A percentile compares a stretch with the other conserved stretches of the same genome.
phyloP scores from a whole-genome alignment of 2,888 invertebrate genomes.

The Teleogryllus oceanicus region DNA sequence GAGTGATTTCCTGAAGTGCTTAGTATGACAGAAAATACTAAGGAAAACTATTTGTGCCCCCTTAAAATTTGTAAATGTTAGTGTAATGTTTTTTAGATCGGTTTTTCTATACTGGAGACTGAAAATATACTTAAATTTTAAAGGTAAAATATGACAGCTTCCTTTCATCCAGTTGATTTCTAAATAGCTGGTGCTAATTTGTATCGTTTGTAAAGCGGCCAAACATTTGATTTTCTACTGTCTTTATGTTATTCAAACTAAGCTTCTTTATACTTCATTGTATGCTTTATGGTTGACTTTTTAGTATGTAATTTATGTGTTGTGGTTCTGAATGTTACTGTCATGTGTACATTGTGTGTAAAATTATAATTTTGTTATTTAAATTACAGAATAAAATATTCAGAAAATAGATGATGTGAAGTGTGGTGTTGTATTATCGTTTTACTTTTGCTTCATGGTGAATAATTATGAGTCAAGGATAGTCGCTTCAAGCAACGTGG shows the following conservation, averaged over 20 bases:
- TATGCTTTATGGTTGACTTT: not conserved
- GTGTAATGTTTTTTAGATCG: not conserved
- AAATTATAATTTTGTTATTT: slow-evolving; percentile 18
- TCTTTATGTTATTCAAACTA: no score
- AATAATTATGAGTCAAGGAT: no score
- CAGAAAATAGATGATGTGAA: not conserved
- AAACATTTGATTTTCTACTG: no score
- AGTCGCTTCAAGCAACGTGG: no score
- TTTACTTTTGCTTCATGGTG: no score
- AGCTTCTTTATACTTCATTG: not conserved
- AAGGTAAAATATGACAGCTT: not conserved
- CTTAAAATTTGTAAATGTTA: not conserved
- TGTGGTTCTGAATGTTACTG: slow-evolving; percentile 11
- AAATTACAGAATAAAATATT: slow-evolving; percentile 1
- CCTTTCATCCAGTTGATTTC: not conserved
- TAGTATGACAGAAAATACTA: not conserved
- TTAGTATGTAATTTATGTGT: not conserved
- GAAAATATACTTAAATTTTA: not conserved
- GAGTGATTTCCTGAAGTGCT: no score
- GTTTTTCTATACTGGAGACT: not conserved
- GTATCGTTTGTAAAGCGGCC: not conserved
- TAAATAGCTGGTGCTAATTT: not conserved
- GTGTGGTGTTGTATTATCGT: not conserved
- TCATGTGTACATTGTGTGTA: slow-evolving; percentile 9
- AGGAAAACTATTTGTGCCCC: not conserved